Base-by-base conservation (phyloP, 2,113 vertebrate species). In the Gasterosteus aculeatus region DNA sequence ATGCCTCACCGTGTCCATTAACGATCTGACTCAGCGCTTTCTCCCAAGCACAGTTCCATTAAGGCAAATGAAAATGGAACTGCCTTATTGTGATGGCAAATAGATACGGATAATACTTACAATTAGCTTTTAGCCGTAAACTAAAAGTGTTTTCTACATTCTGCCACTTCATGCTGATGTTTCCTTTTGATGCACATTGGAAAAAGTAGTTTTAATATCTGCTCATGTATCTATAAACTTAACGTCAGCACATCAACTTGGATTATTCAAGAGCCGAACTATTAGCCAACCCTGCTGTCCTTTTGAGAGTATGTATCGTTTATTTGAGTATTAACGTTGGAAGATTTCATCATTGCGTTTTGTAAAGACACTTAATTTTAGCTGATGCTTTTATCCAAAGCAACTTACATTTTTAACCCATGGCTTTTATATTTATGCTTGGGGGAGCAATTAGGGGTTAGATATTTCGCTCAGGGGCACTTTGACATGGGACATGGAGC, bases 31-130 rank as follows among this genome's bases (percentile, higher is more conserved):
- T 26, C 29, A 22, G 33, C 33, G 19, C 38, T 15, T 63, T 51
- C 26, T 16, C 51, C 10, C 3, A 9, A 33, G 16, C 38, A 42
- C n/a, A 72, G 16, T 57, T 57, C 61, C 35, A 26, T 57, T 65
- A 57, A 51, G 33, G 44, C 44, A 62, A 53, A 65, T 65, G 14
- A 47, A 57, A 65, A 26, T 54, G 35, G n/a, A 53, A 31, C 22
- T 42, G 12, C n/a, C 22, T 71, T 67, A 72, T 61, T 60, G 46
- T 12, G 39, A 72, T 39, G 7, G 49, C 26, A 70, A 75, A 79
- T 71, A 7, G 12, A 79, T 71, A 53, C 38, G 31, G 26, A 69
- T 69, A 59, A 51, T 12, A 47, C 42, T 72, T 75, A 26, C 39
- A 46, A 54, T 75, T 67, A 61, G 59, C 46, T 39, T 41, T 71